Percentiles rank a stretch among this genome's conserved stretches.
Evolutionary conservation across 2,888 invertebrate genomes (phyloP).

Genomic region (Lasioglossum leucozonium): DNA sequence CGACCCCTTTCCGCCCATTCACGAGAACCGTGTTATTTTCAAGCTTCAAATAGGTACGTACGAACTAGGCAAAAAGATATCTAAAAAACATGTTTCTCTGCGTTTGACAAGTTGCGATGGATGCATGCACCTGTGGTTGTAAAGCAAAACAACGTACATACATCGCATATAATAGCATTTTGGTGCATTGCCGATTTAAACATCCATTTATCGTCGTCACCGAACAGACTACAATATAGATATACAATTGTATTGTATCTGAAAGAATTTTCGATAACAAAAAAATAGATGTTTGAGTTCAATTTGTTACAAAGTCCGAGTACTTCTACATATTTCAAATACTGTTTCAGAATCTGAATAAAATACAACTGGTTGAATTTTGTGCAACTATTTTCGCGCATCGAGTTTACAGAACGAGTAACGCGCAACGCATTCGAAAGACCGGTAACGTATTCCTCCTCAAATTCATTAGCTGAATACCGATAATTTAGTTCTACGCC

Average conservation of each 20-base stretch:
- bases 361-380: no score
- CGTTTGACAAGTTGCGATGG: constrained; percentile 11
- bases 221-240: background rate
- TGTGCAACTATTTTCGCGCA: no score
- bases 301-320: background rate
- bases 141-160: background rate
- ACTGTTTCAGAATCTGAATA: no score
- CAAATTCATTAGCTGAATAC: no score
- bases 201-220: background rate
- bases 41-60: constrained; percentile 37
- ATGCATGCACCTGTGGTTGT: background rate
- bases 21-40: constrained; percentile 35
- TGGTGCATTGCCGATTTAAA: background rate
- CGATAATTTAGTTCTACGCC: no score
- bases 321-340: no score
- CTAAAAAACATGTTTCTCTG: constrained; percentile 26
- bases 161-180: background rate
- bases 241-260: no score
- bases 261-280: no score
- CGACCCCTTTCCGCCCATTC: background rate
- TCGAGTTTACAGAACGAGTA: no score
- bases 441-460: no score
- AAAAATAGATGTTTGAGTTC: background rate
- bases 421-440: no score
- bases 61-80: constrained; percentile 39